Conservation (phyloP, 2,888 invertebrate species). For the Lasioglossum malachurum region DNA sequence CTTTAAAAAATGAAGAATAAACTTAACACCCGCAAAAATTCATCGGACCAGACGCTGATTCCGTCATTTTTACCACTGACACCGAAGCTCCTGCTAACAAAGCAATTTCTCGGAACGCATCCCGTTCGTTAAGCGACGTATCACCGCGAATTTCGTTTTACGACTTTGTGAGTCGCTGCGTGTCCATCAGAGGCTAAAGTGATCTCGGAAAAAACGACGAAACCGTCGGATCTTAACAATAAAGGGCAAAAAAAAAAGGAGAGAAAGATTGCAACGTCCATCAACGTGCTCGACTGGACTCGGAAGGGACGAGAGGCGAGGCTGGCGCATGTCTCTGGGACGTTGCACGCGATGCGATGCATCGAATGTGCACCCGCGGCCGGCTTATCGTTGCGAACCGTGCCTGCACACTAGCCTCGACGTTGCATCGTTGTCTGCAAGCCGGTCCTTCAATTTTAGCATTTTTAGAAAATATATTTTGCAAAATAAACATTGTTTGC, state of each 20-base stretch:
- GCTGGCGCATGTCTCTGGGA: constrained; percentile 40
- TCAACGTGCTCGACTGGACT: neutral
- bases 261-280: constrained; percentile 13
- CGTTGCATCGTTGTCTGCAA: neutral
- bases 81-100: neutral
- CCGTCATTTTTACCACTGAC: neutral
- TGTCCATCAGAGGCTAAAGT: constrained; percentile 3
- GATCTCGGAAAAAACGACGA: neutral
- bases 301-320: constrained; percentile 29
- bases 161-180: constrained; percentile 14
- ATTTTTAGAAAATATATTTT: neutral
- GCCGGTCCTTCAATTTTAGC: neutral
- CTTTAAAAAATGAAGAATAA: neutral
- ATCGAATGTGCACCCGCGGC: constrained; percentile 30
- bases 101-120: constrained; percentile 4
- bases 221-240: neutral
- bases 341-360: constrained; percentile 73
- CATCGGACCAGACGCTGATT: neutral
- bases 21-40: neutral
- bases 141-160: constrained; percentile 1
- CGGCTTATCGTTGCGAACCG: constrained; percentile 22
- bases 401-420: neutral
- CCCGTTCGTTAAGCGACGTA: constrained; percentile 18
- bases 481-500: no score
- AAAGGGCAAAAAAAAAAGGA: constrained; percentile 5